Percentiles rank a stretch among this genome's conserved stretches.
These are phyloP conservation scores for Gastracanthus pulcherrimus DNA, from an alignment of 2,888 invertebrate species.

Conservation along the genomic window DNA sequence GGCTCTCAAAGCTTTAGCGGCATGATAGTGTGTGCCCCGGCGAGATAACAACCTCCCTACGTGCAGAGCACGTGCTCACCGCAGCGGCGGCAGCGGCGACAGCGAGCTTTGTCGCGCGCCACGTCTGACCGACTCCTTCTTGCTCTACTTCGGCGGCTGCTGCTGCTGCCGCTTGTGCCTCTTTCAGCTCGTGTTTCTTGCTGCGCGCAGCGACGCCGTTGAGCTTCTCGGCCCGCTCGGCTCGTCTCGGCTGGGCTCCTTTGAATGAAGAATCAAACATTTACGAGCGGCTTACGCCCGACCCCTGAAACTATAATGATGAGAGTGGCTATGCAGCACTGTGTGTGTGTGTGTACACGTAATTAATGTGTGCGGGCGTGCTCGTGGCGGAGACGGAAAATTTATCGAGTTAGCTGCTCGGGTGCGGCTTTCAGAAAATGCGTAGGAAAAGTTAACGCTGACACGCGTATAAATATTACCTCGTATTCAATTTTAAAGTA, in stretches of 20 bases:
- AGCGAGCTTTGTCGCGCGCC: not conserved
- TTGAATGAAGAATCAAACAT: not conserved
- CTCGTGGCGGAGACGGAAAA: not conserved
- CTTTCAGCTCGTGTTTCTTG: not conserved
- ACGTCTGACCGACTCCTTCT: not conserved
- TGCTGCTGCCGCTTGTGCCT: too few relatives aligned
- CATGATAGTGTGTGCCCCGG: not conserved
- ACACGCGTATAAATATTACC: too few relatives aligned
- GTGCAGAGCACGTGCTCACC: not conserved
- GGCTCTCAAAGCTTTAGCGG: not conserved
- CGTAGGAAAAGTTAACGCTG: too few relatives aligned
- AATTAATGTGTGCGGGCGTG: not conserved
- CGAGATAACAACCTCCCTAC: conserved; percentile 9
- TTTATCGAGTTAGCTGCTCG: too few relatives aligned
- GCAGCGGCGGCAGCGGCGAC: too few relatives aligned
- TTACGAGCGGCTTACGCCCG: not conserved
- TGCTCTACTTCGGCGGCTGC: not conserved
- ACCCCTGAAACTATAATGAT: not conserved
- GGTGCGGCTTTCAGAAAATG: too few relatives aligned
- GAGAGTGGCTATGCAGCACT: too few relatives aligned
- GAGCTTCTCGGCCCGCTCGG: too few relatives aligned
- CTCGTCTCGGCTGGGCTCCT: not conserved
- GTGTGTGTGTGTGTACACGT: not conserved
- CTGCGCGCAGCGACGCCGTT: not conserved
- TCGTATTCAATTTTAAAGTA: too few relatives aligned